Conservation (phyloP, 2,113 vertebrate species). For the Ictalurus punctatus region DNA sequence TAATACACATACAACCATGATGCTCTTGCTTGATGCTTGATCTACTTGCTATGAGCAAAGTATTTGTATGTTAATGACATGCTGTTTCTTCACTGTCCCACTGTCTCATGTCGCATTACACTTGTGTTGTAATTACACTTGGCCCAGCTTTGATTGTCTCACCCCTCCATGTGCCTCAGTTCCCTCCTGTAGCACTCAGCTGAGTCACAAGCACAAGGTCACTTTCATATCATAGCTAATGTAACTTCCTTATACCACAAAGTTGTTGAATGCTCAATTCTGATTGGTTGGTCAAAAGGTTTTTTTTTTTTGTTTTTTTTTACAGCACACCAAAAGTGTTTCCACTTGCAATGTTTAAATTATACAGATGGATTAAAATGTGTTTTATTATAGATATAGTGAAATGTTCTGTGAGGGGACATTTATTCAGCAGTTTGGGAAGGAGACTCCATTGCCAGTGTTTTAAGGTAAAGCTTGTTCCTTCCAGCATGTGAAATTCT, state of each 20-base stretch:
- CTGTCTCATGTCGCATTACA: background rate
- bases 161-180: background rate
- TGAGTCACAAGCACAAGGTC: slow-evolving; percentile 11
- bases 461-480: background rate
- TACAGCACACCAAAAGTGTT: background rate
- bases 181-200: background rate
- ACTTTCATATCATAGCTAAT: background rate
- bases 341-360: background rate
- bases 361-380: background rate
- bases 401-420: background rate
- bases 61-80: background rate
- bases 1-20: too few relatives aligned
- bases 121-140: slow-evolving; percentile 7
- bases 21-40: background rate
- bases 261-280: background rate
- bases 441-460: background rate
- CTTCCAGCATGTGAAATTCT: background rate
- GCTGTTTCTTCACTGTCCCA: background rate
- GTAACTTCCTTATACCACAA: background rate
- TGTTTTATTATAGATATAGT: background rate
- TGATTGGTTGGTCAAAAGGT: background rate
- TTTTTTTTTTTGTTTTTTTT: too few relatives aligned
- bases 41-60: background rate
- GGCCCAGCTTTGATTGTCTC: background rate
- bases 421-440: background rate